Percentiles rank a stretch among this genome's conserved stretches.
Conservation (phyloP, 1,140 invertebrate species). For the Conus betulinus region DNA sequence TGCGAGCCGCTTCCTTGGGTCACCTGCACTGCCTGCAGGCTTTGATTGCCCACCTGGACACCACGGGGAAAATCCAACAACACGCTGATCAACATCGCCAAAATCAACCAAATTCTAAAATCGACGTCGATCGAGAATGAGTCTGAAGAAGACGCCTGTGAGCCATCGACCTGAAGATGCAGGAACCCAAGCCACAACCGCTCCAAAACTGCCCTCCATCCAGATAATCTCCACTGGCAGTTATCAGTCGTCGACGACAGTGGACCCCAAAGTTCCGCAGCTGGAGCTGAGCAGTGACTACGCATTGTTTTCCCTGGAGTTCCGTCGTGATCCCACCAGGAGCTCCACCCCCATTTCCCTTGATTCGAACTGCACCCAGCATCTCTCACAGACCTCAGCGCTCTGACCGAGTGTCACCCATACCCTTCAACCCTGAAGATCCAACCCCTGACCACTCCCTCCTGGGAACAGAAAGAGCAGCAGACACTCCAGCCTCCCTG, state of each 20-base stretch:
- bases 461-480: neutral
- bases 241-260: neutral
- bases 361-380: too few relatives aligned
- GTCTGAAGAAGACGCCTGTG: neutral
- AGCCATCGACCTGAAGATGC: neutral
- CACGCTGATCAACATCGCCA: slow-evolving; percentile 5
- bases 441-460: neutral
- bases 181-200: neutral
- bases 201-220: neutral
- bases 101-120: neutral
- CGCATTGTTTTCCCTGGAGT: neutral
- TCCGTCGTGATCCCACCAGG: neutral
- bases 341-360: neutral
- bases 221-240: neutral
- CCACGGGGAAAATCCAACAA: neutral
- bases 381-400: neutral
- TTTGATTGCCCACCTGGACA: neutral
- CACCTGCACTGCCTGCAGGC: neutral
- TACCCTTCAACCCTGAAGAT: neutral
- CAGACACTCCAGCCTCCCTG: neutral
- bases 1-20: slow-evolving; percentile 12
- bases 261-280: neutral
- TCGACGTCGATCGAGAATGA: neutral
- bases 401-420: neutral
- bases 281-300: neutral